These are phyloP conservation scores for Pantherophis guttatus DNA, from an alignment of 2,113 vertebrate species.

Conservation along the genomic window DNA sequence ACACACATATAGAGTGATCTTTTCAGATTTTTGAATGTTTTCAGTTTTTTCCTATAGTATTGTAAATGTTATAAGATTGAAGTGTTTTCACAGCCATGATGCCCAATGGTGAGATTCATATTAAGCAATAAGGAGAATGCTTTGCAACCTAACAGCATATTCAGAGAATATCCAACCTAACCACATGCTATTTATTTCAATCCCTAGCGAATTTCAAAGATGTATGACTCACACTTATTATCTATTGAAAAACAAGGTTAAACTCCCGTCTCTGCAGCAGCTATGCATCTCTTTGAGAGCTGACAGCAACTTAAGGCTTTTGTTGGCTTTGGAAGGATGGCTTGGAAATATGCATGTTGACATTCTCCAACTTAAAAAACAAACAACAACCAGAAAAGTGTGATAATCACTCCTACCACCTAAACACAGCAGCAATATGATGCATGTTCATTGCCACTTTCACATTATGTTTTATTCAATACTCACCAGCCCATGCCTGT, in stretches of 20 bases:
- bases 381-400: neutral
- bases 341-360: neutral
- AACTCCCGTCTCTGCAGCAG: neutral
- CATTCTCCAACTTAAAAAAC: neutral
- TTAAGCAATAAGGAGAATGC: neutral
- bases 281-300: neutral
- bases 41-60: neutral
- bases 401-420: neutral
- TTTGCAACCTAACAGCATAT: neutral
- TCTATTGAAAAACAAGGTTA: neutral
- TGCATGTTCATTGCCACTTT: neutral
- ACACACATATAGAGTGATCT: no score
- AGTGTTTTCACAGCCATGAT: neutral
- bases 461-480: constrained; percentile 22
- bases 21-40: neutral
- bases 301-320: neutral
- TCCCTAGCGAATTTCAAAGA: neutral
- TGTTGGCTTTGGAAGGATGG: neutral
- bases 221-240: neutral
- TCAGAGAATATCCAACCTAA: neutral
- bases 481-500: neutral
- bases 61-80: neutral
- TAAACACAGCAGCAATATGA: neutral
- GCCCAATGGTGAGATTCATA: neutral
- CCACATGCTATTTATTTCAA: neutral